Percentiles rank a stretch among this genome's conserved stretches.
Conservation (phyloP, 2,113 vertebrate species). For the Mesembrinibis cayennensis region DNA sequence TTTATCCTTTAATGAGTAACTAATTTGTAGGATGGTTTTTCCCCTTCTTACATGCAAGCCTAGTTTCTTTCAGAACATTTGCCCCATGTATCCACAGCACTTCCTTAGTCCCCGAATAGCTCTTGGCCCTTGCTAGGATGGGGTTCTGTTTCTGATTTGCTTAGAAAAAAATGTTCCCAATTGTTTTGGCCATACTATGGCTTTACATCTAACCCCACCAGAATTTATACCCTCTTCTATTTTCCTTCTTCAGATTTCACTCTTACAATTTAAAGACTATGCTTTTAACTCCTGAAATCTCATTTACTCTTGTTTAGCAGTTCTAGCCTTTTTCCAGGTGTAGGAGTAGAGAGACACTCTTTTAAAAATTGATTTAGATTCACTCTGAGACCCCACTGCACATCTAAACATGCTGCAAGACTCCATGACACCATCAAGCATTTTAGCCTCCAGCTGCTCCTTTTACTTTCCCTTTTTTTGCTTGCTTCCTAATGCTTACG, state of each 20-base stretch:
- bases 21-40: background rate
- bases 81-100: background rate
- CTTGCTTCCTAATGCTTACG: background rate
- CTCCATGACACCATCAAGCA: background rate
- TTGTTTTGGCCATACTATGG: background rate
- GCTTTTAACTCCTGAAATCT: background rate
- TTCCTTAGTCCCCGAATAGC: rapidly evolving
- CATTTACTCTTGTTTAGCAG: background rate
- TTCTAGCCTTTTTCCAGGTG: background rate
- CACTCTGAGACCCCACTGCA: rapidly evolving
- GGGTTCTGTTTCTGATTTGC: background rate
- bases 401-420: background rate
- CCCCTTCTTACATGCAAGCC: background rate
- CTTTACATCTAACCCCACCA: background rate
- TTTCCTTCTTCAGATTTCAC: background rate
- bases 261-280: background rate
- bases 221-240: background rate
- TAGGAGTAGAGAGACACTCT: background rate
- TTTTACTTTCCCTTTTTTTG: background rate
- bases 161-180: background rate
- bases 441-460: background rate
- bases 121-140: background rate
- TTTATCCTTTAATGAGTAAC: background rate
- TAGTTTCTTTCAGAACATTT: background rate
- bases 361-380: background rate